phyloP scores from a whole-genome alignment of 2,113 vertebrate species.

The Bufo bufo region DNA sequence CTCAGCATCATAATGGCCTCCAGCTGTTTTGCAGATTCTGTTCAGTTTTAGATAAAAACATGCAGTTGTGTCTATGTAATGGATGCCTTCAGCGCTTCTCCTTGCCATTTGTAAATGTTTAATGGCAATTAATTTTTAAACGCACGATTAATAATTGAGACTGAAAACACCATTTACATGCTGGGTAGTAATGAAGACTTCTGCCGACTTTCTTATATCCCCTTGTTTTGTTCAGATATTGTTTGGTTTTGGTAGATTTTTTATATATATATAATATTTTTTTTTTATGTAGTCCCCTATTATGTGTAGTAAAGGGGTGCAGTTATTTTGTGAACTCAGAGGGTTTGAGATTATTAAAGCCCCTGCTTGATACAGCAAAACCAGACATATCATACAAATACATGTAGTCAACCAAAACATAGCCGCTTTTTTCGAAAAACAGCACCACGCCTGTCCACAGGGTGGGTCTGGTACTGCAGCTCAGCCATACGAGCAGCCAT shows the following conservation, averaged over 20 bases:
- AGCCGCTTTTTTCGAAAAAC: no score
- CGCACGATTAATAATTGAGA: conserved; percentile 35
- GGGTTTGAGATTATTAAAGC: no score
- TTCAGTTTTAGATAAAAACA: conserved; percentile 20
- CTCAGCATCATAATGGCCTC: neutral
- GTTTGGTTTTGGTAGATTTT: neutral
- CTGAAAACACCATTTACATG: neutral
- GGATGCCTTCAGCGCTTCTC: neutral
- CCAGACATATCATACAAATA: no score
- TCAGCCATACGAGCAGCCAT: no score
- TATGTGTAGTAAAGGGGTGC: neutral
- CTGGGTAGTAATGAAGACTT: neutral
- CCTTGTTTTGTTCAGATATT: neutral
- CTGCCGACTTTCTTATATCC: neutral
- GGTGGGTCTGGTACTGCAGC: no score
- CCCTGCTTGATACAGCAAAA: no score
- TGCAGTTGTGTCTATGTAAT: conserved; percentile 8
- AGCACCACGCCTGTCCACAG: no score
- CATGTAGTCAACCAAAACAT: no score
- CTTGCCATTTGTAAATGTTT: conserved; percentile 44
- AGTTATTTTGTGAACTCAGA: neutral
- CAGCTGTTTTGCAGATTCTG: conserved; percentile 23
- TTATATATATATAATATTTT: no score
- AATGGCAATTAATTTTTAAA: conserved; percentile 47
- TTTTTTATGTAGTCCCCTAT: neutral